Percentiles rank a stretch among this genome's conserved stretches.
Evolutionary conservation across 2,797 vertebrate species (phyloP).

Genomic region (Chelonia mydas): DNA sequence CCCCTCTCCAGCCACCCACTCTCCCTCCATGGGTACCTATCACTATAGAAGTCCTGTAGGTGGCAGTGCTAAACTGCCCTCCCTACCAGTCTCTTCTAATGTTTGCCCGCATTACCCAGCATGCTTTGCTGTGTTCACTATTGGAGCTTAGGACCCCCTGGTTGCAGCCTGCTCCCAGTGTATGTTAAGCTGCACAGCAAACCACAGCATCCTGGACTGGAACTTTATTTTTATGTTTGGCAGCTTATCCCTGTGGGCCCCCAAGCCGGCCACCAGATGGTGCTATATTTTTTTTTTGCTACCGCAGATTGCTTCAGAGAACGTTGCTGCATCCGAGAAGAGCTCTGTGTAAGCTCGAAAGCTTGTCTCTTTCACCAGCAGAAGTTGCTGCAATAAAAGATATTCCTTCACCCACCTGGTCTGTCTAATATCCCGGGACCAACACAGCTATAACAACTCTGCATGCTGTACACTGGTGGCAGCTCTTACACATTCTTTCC

Average conservation of each 20-base stretch:
- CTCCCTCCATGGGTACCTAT: neutral
- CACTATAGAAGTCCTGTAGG: neutral
- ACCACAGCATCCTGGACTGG: neutral
- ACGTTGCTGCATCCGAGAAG: neutral
- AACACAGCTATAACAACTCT: neutral
- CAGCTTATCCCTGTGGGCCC: neutral
- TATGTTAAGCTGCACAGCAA: neutral
- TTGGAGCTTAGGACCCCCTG: neutral
- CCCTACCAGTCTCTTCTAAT: constrained; percentile 5
- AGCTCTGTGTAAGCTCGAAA: neutral
- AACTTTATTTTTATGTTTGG: neutral
- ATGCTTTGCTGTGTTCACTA: neutral
- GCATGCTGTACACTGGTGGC: neutral
- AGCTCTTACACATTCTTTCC: neutral
- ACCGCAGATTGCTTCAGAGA: neutral
- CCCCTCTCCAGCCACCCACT: neutral
- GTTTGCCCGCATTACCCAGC: neutral
- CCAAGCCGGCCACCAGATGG: neutral
- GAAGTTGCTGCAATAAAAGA: neutral
- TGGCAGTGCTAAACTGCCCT: neutral
- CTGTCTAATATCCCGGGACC: neutral
- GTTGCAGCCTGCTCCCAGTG: neutral
- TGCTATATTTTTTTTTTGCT: fast-evolving
- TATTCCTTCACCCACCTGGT: neutral
- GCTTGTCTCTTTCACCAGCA: neutral